Base-by-base conservation (phyloP, 2,797 vertebrate genomes). In the Margarornis squamiger region DNA sequence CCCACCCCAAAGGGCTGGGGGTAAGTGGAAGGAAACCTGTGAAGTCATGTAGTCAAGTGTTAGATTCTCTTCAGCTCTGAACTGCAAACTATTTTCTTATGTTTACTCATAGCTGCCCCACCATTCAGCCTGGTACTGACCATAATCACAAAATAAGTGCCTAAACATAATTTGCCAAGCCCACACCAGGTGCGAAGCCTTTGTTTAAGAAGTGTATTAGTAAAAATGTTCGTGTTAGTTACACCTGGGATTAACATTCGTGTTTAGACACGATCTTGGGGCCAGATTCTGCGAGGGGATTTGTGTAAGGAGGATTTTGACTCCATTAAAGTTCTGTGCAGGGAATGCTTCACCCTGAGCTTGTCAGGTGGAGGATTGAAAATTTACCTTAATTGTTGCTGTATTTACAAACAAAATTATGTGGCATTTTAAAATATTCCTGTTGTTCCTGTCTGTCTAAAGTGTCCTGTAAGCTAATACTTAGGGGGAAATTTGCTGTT, bases 191-290 rank as follows among this genome's bases (percentile, higher is more conserved):
- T 93, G 91, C 46, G 38, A 84, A 91, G 48, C 41, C 88, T 88
- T 87, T 91, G 73, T 79, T 81, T 88, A 61, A 82, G 54, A 77
- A 43, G 27, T 70, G 2, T 88, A 30, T 84, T 88, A 66, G 58
- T 78, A 41, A 70, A 92, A 96, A 54, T 21, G 22, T 74, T 13
- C 32, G 41, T 59, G 32, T 74, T 79, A 46, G 77, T 79, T 96
- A 70, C 75, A 94, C 82, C 91, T 95, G 92, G 87, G 78, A 91
- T 93, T 95, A 90, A 49, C 30, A 12, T 49, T 91, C 93, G 2
- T 92, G 95, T 83, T 89, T 74, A 59, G 92, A 77, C 95, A 88
- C 0, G 95, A 85, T 73, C 55, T 22, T 36, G 73, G 59, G 94
- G 62, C 73, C 2, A 2, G 78, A 93, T 91, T 78, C 91, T 96